Evolutionary conservation across 1,140 invertebrate genomes (phyloP), one percentile per base, ranked within the genome.

Genomic region (Cardiocondyla obscurior): DNA sequence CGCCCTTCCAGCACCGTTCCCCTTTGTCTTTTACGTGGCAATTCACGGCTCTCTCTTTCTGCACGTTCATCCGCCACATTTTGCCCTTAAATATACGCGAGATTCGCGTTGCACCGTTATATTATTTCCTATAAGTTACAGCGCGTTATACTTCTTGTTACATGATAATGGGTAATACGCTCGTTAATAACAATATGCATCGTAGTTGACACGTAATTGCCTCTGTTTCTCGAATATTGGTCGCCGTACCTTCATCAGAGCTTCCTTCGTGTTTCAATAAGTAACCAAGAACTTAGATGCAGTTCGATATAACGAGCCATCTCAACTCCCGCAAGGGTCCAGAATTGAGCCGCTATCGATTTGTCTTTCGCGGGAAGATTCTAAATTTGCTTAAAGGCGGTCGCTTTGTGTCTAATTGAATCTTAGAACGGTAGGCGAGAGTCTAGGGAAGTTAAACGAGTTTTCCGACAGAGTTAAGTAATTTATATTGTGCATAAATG

Each of bases 221-320:
- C 19, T 74, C 55, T 33, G 81, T 82, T 82, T 28, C 81, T 42
- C 44, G 69, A 28, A 8, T 51, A 73, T 30, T 42, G 30, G 70
- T 46, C 33, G 44, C 44, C 8, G 57, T 58, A 25, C 44, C 44
- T 74, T 62, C 69, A 49, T 42, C 55, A 55, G 53, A 25, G 22
- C 33, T 76, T 70, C 42, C 39, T 53, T 16, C 25, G 30, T 49
- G 57, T 55, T 42, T 83, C 77, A 58, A 85, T 87, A 88, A 88
- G 87, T 86, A 87, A 85, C 73, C 74, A 39, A 79, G 72, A 89
- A 89, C 87, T 89, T 89, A 30, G 83, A 53, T 72, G 85, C 81
- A 89, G 85, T 89, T 89, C 87, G 87, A 88, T 88, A 84, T 89
- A 89, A 86, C 83, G 62, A 79, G 77, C 67, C 64, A 53, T 82